Evolutionary conservation across 2,888 invertebrate genomes (phyloP), one percentile per base, ranked within the genome.

Genomic region (Ectobius pallidus): DNA sequence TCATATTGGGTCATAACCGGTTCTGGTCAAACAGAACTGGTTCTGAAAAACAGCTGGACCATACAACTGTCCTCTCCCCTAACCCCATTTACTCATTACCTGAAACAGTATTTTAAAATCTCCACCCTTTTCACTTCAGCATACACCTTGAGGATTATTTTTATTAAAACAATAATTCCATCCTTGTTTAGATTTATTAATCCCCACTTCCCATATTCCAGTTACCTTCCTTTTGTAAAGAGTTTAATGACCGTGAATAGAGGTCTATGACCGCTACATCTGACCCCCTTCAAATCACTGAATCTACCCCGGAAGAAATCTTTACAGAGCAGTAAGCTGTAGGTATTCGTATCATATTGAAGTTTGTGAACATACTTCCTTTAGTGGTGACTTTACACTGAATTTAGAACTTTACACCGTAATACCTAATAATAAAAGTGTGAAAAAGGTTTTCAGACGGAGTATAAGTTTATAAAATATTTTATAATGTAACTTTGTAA

Each of bases 91-190:
- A 6, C 11, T 49, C 55, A 55, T 55, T 55, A 55, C 55, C 16
- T 25, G 27, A 25, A 55, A 25, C n/a, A 55, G 25, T 27, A 55
- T 55, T 55, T 55, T 22, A 22, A 55, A 55, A 55, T 55, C 55
- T 55, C 25, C 16, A 55, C 55, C 55, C 55, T 55, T 27, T 55
- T 55, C 49, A 16, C 49, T 49, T 7, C 14, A 39, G 20, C 18
- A 20, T n/a, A 20, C 42, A 42, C 42, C 22, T 42, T 46, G 46
- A 27, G 18, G 44, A 20, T 34, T 22, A 62, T 62, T 62, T 62
- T 62, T 65, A 65, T 65, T 65, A 65, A 65, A 65, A 65, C 65
- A 65, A 65, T 65, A 14, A 32, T 65, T 44, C 44, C 25, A n/a
- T n/a, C 30, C 25, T 55, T 55, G 20, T 27, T 55, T 55, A 22